These are phyloP conservation scores for Melieria crassipennis DNA, from an alignment of 2,888 invertebrate species.

Conservation along the genomic window DNA sequence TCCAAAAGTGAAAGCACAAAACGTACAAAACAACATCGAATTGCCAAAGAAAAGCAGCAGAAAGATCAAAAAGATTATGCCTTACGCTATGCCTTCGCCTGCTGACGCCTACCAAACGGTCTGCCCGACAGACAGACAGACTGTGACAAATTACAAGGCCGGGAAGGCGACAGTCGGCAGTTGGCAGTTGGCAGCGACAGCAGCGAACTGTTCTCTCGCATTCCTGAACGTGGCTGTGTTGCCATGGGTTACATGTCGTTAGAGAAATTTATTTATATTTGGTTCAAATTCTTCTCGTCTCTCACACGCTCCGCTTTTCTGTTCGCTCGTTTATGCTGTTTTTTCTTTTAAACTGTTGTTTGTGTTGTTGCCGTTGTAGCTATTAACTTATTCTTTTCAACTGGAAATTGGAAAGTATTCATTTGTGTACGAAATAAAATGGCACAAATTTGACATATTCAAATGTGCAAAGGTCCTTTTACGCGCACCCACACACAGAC, in stretches of 20 bases:
- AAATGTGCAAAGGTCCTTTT: not conserved
- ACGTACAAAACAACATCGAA: not conserved
- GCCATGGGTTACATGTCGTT: conserved; percentile 19
- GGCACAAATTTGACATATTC: not conserved
- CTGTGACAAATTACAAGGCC: conserved; percentile 19
- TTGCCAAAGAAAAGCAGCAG: not conserved
- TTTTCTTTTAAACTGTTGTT: no score
- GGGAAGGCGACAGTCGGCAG: not conserved
- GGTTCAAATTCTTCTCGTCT: no score
- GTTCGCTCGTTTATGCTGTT: no score
- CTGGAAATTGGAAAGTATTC: not conserved
- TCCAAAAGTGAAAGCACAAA: no score
- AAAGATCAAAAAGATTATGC: conserved; percentile 16
- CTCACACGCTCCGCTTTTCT: no score
- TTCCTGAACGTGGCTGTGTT: not conserved
- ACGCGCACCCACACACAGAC: not conserved
- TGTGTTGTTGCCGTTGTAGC: no score
- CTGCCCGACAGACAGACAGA: not conserved
- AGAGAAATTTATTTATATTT: not conserved
- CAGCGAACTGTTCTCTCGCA: not conserved
- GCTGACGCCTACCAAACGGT: not conserved
- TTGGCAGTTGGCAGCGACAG: not conserved
- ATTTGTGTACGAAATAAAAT: not conserved
- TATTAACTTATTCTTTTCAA: no score
- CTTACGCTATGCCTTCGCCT: not conserved